Conservation (phyloP, 2,113 vertebrate genomes). For the Aramus guarauna region DNA sequence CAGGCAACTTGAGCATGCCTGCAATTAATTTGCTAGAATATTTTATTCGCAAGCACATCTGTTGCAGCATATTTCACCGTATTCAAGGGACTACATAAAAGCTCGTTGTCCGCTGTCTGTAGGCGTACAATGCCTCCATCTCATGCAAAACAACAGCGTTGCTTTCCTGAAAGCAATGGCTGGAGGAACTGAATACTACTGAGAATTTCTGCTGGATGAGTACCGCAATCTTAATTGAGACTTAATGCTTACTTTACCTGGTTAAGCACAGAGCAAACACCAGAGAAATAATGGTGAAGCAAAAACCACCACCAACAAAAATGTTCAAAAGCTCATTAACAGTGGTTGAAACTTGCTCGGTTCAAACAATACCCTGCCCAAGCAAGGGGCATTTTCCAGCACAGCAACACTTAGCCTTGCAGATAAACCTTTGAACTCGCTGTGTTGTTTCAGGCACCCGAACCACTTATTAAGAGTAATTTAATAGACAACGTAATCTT, state of each 20-base stretch:
- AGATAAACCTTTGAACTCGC: conserved; percentile 50
- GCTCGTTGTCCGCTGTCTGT: rapidly evolving
- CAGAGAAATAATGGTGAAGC: background rate
- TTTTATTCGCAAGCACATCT: background rate
- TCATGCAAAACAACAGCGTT: background rate
- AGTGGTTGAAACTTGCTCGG: conserved; percentile 8
- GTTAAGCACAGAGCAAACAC: conserved; percentile 31
- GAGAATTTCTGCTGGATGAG: background rate
- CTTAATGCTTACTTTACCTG: conserved; percentile 52
- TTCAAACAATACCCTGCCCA: conserved; percentile 32
- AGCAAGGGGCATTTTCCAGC: conserved; percentile 20
- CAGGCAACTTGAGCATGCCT: rapidly evolving
- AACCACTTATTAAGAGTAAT: conserved; percentile 29
- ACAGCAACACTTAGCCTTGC: conserved; percentile 40
- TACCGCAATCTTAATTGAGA: conserved; percentile 50
- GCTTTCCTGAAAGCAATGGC: background rate
- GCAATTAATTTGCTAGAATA: background rate
- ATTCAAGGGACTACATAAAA: background rate
- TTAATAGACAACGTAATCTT: conserved; percentile 3
- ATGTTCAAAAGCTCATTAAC: conserved; percentile 52
- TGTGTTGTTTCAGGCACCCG: background rate
- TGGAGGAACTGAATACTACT: background rate
- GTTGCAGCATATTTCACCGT: background rate
- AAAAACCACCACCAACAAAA: background rate
- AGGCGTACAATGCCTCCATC: background rate